These are phyloP conservation scores for Arctopsyche grandis DNA, from an alignment of 1,140 invertebrate species.

Conservation along the genomic window DNA sequence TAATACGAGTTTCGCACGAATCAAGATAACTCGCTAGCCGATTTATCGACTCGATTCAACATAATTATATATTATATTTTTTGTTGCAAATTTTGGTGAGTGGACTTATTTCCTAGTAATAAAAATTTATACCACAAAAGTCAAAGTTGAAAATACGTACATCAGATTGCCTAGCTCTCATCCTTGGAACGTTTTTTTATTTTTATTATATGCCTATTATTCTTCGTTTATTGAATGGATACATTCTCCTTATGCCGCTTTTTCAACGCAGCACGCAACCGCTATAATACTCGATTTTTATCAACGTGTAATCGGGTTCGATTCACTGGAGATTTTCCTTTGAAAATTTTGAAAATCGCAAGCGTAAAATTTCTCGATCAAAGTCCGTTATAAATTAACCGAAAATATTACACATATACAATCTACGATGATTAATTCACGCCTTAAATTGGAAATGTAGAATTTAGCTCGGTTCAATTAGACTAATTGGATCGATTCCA, in stretches of 20 bases:
- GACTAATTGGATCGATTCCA: not conserved
- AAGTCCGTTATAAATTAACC: too few relatives aligned
- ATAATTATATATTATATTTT: not conserved
- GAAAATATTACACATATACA: too few relatives aligned
- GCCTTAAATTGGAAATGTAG: too few relatives aligned
- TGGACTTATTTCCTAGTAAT: constrained; percentile 27
- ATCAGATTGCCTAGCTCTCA: constrained; percentile 19
- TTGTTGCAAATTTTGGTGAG: not conserved
- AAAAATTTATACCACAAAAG: constrained; percentile 9
- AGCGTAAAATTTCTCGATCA: too few relatives aligned
- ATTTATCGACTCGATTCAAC: not conserved
- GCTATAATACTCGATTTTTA: constrained; percentile 10
- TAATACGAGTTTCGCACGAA: not conserved
- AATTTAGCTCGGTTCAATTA: not conserved
- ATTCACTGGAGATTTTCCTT: not conserved
- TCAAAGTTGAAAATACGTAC: constrained; percentile 28
- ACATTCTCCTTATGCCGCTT: constrained; percentile 1
- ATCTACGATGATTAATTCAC: too few relatives aligned
- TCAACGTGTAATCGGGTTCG: not conserved
- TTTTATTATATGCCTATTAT: not conserved
- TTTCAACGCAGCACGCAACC: constrained; percentile 14
- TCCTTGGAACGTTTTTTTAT: constrained; percentile 35
- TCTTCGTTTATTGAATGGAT: not conserved
- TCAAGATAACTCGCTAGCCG: not conserved
- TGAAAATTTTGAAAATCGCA: too few relatives aligned